A percentile compares a stretch with the other conserved stretches of the same genome.
Conservation (phyloP, 2,113 vertebrate genomes). For the Muntiacus reevesi region DNA sequence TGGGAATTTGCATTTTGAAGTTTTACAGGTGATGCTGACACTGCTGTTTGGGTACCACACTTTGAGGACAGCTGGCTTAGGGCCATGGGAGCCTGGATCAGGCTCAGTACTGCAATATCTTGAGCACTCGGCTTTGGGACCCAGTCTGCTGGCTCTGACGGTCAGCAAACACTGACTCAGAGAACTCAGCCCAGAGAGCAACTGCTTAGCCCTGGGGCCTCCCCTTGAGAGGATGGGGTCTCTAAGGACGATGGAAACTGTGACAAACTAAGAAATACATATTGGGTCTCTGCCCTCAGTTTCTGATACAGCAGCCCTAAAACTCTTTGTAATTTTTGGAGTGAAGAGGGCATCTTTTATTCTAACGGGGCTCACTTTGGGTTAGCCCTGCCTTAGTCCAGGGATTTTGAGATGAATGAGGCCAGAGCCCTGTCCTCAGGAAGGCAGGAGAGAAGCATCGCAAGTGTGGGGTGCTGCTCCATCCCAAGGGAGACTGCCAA, state of each 20-base stretch:
- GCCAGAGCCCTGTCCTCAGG: background rate
- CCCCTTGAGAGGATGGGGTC: background rate
- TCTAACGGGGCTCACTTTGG: background rate
- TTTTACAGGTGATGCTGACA: background rate
- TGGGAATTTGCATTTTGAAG: background rate
- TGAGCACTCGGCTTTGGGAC: background rate
- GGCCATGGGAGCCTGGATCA: background rate
- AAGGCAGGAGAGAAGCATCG: background rate
- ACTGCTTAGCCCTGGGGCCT: background rate
- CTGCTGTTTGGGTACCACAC: background rate
- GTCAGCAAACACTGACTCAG: background rate
- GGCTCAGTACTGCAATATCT: background rate
- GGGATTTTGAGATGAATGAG: background rate
- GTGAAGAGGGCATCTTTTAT: background rate
- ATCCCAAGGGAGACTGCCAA: no score
- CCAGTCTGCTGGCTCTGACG: background rate
- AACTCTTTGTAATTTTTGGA: background rate
- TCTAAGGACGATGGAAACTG: background rate
- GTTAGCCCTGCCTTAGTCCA: background rate
- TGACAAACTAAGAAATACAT: background rate
- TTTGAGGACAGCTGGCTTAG: background rate
- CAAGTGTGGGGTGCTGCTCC: background rate
- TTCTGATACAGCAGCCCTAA: background rate
- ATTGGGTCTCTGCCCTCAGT: background rate
- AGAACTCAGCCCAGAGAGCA: background rate